Base-by-base conservation (phyloP, 2,888 invertebrate genomes). In the Hedya salicella region DNA sequence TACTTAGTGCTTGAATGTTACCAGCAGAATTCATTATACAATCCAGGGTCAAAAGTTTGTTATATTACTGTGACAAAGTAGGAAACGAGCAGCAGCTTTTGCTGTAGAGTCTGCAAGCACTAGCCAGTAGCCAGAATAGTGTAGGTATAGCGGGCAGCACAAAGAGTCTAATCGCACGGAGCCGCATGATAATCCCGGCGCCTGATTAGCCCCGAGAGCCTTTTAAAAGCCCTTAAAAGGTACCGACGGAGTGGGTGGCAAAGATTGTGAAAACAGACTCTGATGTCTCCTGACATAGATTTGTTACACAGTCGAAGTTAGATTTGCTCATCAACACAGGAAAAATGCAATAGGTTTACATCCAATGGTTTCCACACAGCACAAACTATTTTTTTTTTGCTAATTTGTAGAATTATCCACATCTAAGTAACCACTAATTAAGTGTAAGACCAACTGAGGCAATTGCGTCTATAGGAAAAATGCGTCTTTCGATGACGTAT, bases 181-280 rank as follows among this genome's bases (percentile, higher is more conserved):
- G 36, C 44, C 40, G 63, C 65, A 66, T 73, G 77, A 81, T 84
- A 81, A 82, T 83, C 77, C 77, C 77, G 70, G 70, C 79, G 65
- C 74, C 71, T 88, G 82, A 86, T 87, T 87, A 87, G 82, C 78
- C 73, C 78, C 73, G 80, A 80, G 80, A 85, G 85, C 80, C 78
- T 83, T 87, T 82, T 85, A 83, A 85, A 86, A 85, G 83, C 84
- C 80, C 86, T 61, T 85, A 75, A 76, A 76, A 78, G 78, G 77
- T 76, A 73, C 72, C 71, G 69, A 54, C 25, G 25, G 16, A 39
- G 30, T 17, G 16, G n/a, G 25, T 2, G 52, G 0, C 49, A 68
- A 67, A 66, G 60, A 69, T 59, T 68, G 69, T 50, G 39, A 46
- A 46, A 61, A 53, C 62, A 62, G 63, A 62, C 57, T 46, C 59